Percentiles rank a stretch among this genome's conserved stretches.
phyloP scores from a whole-genome alignment of 2,888 invertebrate species.

The Monochamus alternatus region DNA sequence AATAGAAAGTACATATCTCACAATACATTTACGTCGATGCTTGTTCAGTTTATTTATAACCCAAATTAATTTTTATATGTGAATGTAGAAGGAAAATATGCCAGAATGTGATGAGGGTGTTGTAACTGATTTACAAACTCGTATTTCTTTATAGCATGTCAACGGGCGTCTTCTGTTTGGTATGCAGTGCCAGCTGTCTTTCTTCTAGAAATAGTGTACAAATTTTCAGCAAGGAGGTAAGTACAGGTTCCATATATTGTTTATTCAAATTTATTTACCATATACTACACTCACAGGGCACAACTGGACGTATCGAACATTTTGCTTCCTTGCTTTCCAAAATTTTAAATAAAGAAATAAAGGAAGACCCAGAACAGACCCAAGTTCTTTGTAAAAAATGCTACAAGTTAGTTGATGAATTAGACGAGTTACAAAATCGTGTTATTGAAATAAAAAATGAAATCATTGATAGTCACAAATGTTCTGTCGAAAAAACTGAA shows the following conservation, averaged over 20 bases:
- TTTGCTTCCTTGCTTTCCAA: slow-evolving; percentile 64
- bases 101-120: neutral
- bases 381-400: slow-evolving; percentile 80
- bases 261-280: slow-evolving; percentile 14
- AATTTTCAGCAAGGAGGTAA: slow-evolving; percentile 72
- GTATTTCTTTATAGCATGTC: slow-evolving; percentile 62
- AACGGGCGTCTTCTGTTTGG: slow-evolving; percentile 72
- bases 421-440: slow-evolving; percentile 75
- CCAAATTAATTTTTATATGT: slow-evolving; percentile 16
- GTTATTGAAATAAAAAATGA: slow-evolving; percentile 73
- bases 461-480: slow-evolving; percentile 72
- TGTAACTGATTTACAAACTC: slow-evolving; percentile 10
- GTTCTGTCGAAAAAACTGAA: slow-evolving; percentile 63
- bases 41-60: slow-evolving; percentile 31
- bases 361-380: slow-evolving; percentile 73
- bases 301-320: slow-evolving; percentile 16
- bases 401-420: slow-evolving; percentile 76
- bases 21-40: slow-evolving; percentile 4
- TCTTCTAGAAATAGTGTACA: slow-evolving; percentile 73
- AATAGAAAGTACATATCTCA: slow-evolving; percentile 15
- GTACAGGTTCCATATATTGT: slow-evolving; percentile 27
- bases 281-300: slow-evolving; percentile 1
- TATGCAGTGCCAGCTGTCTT: slow-evolving; percentile 76
- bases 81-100: slow-evolving; percentile 2
- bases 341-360: slow-evolving; percentile 72